Evolutionary conservation across 1,140 invertebrate species (phyloP), one percentile per base, ranked within the genome.

Genomic region (Tigriopus japonicus): DNA sequence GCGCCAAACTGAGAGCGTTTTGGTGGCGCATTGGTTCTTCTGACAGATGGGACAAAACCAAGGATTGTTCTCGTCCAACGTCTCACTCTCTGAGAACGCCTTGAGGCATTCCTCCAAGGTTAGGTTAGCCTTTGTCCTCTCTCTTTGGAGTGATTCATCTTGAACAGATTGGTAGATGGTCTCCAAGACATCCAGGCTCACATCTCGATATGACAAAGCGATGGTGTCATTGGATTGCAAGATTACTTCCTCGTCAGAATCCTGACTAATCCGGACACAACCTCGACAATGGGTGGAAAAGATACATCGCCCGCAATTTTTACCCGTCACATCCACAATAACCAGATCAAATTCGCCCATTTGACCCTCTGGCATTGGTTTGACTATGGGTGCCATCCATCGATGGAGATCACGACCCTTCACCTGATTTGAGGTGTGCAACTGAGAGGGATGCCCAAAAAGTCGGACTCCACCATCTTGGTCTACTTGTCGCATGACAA

Each of bases 11-110:
- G 79, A 77, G 43, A 84, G 72, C 10, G 80, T 81, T 69, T 83
- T 83, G 35, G 78, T 81, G 12, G 81, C 81, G 70, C 79, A 78
- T 64, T 80, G 79, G 65, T 82, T 82, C 63, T 73, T 73, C 65
- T 78, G 71, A 67, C 81, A 84, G 52, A 73, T 72, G 7, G 81
- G 80, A 70, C 81, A 83, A 69, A 75, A 81, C 81, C 81, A 84
- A 24, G 80, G 81, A 72, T 83, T 83, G 63, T 81, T 76, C 64
- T 80, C 77, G 68, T 83, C 81, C 64, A 83, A 69, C 40, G 73
- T 73, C 71, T 83, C 81, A 68, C 81, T 82, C 65, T 81, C 76
- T 68, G 78, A 81, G 72, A 83, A 83, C 64, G 80, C 79, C 64
- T 76, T 72, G 60, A 83, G 74, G 68, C 81, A 83, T 65, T 82